Evolutionary conservation across 37 sponge, comb jelly and placozoan species (phyloP), one percentile per base, ranked within the genome.

Genomic region (Ianthella basta): DNA sequence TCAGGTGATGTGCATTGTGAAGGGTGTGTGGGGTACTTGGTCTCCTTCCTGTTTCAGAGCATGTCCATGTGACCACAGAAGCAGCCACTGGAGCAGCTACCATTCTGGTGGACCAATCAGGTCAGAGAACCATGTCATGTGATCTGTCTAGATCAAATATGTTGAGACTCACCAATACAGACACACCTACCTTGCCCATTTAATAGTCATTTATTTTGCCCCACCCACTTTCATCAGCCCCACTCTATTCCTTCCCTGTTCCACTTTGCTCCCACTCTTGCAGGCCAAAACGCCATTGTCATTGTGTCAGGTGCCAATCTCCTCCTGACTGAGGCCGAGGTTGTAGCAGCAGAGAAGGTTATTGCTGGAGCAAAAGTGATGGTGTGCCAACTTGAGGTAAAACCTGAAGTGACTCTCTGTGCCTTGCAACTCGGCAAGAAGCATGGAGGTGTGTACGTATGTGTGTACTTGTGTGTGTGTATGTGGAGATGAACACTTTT

Each of bases 281-380:
- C 59, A 91, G 99, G 97, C 25, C 97, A 97, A 72, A 99, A 99
- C 72, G 36, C 88, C 24, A 99, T 99, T 54, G 93, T 97, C 32
- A 95, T 99, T 25, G 97, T 95, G 39, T 77, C 86, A 55, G 99
- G 99, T 60, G 99, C 99, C 40, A 99, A 99, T 34, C 63, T 55
- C 33, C 34, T 53, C 16, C 87, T 99, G 18, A 70, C 55, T 0
- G 66, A 72, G 5, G 89, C 59, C 23, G 99, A 95, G 65, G 89
- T 99, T 16, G 35, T 32, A 27, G 18, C 54, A 35, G 94, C 96
- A 3, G 79, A 61, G 18, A 59, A 81, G 6, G 56, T 99, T 60
- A 87, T 99, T 15, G 56, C 79, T 15, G 24, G 68, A 6, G 91
- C 97, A 72, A 87, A 72, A 41, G 97, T 99, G 23, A 61, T 99